Evolutionary conservation across 2,888 invertebrate genomes (phyloP).

Genomic region (Eueremaeus valkanovi): DNA sequence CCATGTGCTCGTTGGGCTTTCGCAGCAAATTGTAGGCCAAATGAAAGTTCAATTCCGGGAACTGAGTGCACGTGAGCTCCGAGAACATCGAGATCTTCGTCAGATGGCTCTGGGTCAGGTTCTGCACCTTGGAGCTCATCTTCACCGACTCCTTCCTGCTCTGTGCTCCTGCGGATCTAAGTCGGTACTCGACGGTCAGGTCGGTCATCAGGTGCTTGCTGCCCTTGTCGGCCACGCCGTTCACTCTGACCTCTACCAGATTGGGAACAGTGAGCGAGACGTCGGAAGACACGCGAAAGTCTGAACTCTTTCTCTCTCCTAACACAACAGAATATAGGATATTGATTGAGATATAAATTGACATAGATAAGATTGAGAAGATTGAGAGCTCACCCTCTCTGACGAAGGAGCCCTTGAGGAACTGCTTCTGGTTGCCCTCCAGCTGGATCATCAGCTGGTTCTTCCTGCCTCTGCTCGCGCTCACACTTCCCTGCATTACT

Average conservation of each 20-base stretch:
- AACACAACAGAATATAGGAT: no score
- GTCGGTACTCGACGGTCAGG: constrained; percentile 12
- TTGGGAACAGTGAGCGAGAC: background rate
- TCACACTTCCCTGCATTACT: constrained; percentile 38
- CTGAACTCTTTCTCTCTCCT: background rate
- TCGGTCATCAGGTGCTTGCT: background rate
- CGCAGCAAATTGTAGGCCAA: constrained; percentile 42
- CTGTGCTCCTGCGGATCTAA: background rate
- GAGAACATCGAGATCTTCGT: constrained; percentile 40
- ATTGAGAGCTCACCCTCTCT: background rate
- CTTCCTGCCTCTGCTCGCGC: constrained; percentile 41
- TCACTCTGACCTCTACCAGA: background rate
- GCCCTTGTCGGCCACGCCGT: background rate
- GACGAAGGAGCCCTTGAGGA: constrained; percentile 21
- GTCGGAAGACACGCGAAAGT: constrained; percentile 7
- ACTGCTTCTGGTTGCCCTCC: constrained; percentile 40
- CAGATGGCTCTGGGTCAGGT: constrained; percentile 31
- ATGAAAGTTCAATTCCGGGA: constrained; percentile 38
- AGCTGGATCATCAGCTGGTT: constrained; percentile 40
- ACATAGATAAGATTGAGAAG: background rate
- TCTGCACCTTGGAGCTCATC: constrained; percentile 37
- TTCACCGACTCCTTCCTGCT: background rate
- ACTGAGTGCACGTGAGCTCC: constrained; percentile 41
- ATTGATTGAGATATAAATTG: no score
- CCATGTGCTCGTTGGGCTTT: constrained; percentile 40